Percentiles rank a stretch among this genome's conserved stretches.
phyloP scores from a whole-genome alignment of 1,140 invertebrate genomes.

The Euwallacea fornicatus region DNA sequence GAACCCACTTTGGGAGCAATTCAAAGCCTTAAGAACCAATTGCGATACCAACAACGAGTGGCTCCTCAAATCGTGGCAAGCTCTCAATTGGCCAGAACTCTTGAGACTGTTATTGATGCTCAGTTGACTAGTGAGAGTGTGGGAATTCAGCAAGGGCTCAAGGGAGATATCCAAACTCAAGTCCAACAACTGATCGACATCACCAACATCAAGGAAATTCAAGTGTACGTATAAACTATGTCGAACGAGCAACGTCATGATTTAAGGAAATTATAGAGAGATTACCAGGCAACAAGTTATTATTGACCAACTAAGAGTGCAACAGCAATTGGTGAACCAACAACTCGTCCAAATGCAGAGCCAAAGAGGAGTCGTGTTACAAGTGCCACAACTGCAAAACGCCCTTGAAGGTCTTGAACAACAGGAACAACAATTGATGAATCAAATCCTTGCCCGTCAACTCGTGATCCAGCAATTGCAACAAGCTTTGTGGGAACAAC shows the following conservation, averaged over 20 bases:
- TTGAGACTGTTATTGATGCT: constrained; percentile 15
- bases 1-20: background rate
- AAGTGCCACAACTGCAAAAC: constrained; percentile 8
- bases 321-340: constrained; percentile 10
- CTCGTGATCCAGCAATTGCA: constrained; percentile 19
- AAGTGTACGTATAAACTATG: constrained; percentile 7
- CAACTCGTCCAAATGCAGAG: constrained; percentile 10
- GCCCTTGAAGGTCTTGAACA: constrained; percentile 3
- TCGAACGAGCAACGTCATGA: background rate
- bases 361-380: background rate
- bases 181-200: constrained; percentile 17
- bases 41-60: constrained; percentile 9
- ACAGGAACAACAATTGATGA: constrained; percentile 11
- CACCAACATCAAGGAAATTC: constrained; percentile 15
- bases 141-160: background rate
- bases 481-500: constrained; percentile 10
- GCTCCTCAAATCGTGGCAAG: background rate
- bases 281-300: constrained; percentile 8
- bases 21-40: background rate
- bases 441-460: constrained; percentile 6
- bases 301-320: constrained; percentile 5
- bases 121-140: constrained; percentile 10
- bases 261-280: constrained; percentile 1
- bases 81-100: constrained; percentile 11
- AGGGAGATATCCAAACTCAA: background rate